Evolutionary conservation across 2,113 vertebrate species (phyloP).

Genomic region (Gorilla gorilla): DNA sequence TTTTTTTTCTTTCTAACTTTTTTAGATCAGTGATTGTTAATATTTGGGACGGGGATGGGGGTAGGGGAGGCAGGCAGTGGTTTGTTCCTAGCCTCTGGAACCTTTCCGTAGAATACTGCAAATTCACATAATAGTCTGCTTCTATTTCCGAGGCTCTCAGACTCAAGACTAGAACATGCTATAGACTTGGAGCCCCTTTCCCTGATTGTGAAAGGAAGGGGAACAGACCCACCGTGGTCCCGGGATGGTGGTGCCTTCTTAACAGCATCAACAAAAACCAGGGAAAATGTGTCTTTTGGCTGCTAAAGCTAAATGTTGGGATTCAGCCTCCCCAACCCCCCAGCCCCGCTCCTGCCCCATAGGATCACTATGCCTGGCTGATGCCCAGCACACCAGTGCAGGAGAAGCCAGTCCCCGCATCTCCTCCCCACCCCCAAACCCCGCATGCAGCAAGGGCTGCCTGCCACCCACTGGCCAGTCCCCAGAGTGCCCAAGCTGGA

Average conservation of each 20-base stretch:
- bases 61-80: background rate
- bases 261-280: background rate
- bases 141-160: background rate
- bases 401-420: background rate
- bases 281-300: background rate
- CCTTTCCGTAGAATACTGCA: background rate
- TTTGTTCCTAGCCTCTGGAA: background rate
- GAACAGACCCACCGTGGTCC: background rate
- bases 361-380: background rate
- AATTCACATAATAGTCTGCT: background rate
- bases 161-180: background rate
- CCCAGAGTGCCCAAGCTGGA: background rate
- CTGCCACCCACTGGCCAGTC: background rate
- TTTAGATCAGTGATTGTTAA: background rate
- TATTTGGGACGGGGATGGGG: background rate
- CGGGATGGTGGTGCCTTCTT: background rate
- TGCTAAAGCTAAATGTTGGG: background rate
- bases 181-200: background rate
- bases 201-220: background rate
- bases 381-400: background rate
- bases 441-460: background rate
- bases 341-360: accelerated
- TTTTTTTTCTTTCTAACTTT: background rate
- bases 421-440: background rate
- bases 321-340: background rate